A percentile compares a stretch with the other conserved stretches of the same genome.
Evolutionary conservation across 2,888 invertebrate genomes (phyloP).

Genomic region (Clistopyga incitator): DNA sequence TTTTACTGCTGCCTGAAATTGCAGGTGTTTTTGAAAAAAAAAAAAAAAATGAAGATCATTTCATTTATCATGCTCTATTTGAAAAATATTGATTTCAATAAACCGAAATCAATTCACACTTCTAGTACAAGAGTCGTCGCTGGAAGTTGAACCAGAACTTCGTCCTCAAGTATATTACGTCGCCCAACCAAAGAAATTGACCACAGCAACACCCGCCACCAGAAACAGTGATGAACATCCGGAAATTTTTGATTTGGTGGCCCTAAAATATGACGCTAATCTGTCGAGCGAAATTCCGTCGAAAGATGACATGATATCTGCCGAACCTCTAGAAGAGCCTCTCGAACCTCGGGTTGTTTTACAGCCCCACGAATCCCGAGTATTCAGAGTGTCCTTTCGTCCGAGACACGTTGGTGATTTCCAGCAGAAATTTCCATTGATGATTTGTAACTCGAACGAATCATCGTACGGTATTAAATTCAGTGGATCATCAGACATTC

Average conservation of each 20-base stretch:
- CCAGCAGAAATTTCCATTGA: constrained; percentile 71
- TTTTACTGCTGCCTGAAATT: too few relatives aligned
- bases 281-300: constrained; percentile 15
- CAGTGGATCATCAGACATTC: constrained; percentile 75
- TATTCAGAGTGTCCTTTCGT: constrained; percentile 74
- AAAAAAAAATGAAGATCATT: too few relatives aligned
- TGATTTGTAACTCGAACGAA: constrained; percentile 68
- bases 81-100: not conserved
- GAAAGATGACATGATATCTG: not conserved
- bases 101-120: not conserved
- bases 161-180: constrained; percentile 65
- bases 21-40: too few relatives aligned
- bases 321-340: constrained; percentile 58
- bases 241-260: constrained; percentile 29
- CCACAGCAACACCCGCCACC: not conserved
- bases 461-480: constrained; percentile 70
- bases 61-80: too few relatives aligned
- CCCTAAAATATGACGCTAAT: constrained; percentile 1
- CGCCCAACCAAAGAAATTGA: constrained; percentile 40
- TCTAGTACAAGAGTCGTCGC: not conserved
- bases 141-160: constrained; percentile 32
- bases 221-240: not conserved
- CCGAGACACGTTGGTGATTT: constrained; percentile 73
- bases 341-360: constrained; percentile 74
- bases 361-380: constrained; percentile 72